Base-by-base conservation (phyloP, 2,797 vertebrate species). In the Falco naumanni region DNA sequence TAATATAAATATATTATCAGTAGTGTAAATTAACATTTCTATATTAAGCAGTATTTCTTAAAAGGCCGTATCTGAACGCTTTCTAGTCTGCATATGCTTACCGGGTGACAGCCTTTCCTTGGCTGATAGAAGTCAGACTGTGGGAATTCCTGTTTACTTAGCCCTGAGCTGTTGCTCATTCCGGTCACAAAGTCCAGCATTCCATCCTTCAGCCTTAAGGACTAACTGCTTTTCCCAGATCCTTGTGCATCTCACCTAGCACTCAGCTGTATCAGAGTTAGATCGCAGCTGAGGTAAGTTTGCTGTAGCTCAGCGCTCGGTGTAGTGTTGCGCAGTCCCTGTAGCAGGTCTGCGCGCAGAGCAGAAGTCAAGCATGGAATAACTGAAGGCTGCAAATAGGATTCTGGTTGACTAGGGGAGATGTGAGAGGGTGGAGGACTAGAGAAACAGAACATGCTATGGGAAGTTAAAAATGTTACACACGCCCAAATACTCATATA, bases 261-360 rank as follows among this genome's bases (percentile, higher is more conserved):
- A 8, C 41, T 81, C 5, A 9, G 15, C 53, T 90, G 16, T 53
- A 13, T 31, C 53, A 29, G 17, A 69, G 24, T 28, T 60, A 31
- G 28, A 60, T 51, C 34, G 33, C 3, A 41, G 13, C n/a, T 78
- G 59, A 63, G 43, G 2, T 48, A 18, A 29, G 7, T 79, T 89
- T 78, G 39, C 45, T n/a, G 4, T 17, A 50, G 47, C 24, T 72
- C 60, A 66, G 25, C 24, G 34, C 37, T 61, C 45, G 37, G 20
- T n/a, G 45, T 60, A 53, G 39, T 2, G 3, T 57, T 72, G 48
- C 48, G 26, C 0, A 0, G 37, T 81, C 14, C 17, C 21, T 64
- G 29, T 29, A 66, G 60, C 20, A 57, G 59, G 20, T 34, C 51
- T 47, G 31, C 11, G 37, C 37, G 11, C 37, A 13, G 33, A 0